Evolutionary conservation across 2,113 vertebrate species (phyloP).

Genomic region (Heterochromis multidens): DNA sequence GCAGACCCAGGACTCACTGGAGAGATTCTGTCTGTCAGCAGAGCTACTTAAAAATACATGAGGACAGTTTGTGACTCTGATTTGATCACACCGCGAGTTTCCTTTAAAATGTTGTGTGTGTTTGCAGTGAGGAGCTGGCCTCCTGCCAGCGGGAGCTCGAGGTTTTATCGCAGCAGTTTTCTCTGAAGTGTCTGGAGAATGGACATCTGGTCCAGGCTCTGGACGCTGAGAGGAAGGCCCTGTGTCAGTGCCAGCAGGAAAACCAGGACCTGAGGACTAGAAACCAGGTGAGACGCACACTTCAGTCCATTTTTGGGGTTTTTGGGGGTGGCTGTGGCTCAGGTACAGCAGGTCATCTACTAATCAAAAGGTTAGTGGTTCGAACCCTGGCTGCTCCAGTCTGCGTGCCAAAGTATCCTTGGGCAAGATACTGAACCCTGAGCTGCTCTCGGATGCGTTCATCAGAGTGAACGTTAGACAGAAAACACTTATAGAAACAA

Average conservation of each 20-base stretch:
- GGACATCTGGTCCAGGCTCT: conserved; percentile 66
- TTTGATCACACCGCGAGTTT: too few relatives aligned
- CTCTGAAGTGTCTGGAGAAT: conserved; percentile 73
- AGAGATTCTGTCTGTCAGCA: background rate
- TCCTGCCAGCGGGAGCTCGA: conserved; percentile 71
- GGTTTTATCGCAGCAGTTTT: conserved; percentile 73
- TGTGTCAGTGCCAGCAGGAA: conserved; percentile 72
- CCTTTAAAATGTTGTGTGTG: background rate
- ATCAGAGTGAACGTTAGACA: too few relatives aligned
- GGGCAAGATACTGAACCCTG: too few relatives aligned
- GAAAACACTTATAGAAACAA: too few relatives aligned
- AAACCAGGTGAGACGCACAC: conserved; percentile 59
- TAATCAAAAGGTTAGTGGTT: too few relatives aligned
- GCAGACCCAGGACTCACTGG: background rate
- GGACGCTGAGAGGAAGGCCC: conserved; percentile 70
- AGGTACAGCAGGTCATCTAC: too few relatives aligned
- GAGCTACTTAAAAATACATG: background rate
- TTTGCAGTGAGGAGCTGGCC: conserved; percentile 69
- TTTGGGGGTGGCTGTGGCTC: too few relatives aligned
- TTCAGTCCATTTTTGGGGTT: too few relatives aligned
- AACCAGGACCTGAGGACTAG: conserved; percentile 70
- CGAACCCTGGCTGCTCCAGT: too few relatives aligned
- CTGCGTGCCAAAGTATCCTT: too few relatives aligned
- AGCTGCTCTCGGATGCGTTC: too few relatives aligned
- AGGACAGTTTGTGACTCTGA: accelerated